Percentiles rank a stretch among this genome's conserved stretches.
These are phyloP conservation scores for Drosophila trichaetosa DNA, from an alignment of 2,888 invertebrate genomes.

Conservation along the genomic window DNA sequence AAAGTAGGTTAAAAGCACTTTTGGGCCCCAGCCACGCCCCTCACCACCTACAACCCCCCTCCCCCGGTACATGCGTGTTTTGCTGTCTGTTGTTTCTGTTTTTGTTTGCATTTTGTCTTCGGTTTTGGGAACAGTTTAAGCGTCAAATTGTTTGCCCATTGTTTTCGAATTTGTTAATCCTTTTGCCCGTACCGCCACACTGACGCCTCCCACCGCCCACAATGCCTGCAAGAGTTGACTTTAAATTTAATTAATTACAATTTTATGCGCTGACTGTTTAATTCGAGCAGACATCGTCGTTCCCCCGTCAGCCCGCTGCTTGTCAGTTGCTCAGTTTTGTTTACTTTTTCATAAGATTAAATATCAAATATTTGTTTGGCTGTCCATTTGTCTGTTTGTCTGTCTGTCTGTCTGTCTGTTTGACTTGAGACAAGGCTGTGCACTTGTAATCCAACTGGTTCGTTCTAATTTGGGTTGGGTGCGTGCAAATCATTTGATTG, in stretches of 20 bases:
- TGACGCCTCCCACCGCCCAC: neutral
- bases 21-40: conserved; percentile 62
- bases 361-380: conserved; percentile 74
- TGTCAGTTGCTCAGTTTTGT: conserved; percentile 43
- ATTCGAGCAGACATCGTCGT: conserved; percentile 38
- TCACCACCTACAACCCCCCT: neutral
- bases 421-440: conserved; percentile 53
- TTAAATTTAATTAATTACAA: conserved; percentile 80
- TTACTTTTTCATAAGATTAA: conserved; percentile 73
- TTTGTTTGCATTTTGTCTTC: conserved; percentile 74
- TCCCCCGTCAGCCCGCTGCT: neutral
- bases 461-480: conserved; percentile 3
- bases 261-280: conserved; percentile 66
- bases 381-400: conserved; percentile 40
- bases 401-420: conserved; percentile 40
- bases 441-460: conserved; percentile 67
- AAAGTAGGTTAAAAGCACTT: conserved; percentile 80
- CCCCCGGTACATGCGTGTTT: conserved; percentile 13
- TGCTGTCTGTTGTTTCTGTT: conserved; percentile 20
- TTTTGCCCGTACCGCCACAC: conserved; percentile 32
- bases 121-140: conserved; percentile 72
- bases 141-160: conserved; percentile 72
- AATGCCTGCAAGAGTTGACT: conserved; percentile 48
- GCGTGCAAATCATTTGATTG: conserved; percentile 33
- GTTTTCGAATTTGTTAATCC: conserved; percentile 69